These are phyloP conservation scores for Lemur catta DNA, from an alignment of 2,797 vertebrate genomes.

Conservation along the genomic window DNA sequence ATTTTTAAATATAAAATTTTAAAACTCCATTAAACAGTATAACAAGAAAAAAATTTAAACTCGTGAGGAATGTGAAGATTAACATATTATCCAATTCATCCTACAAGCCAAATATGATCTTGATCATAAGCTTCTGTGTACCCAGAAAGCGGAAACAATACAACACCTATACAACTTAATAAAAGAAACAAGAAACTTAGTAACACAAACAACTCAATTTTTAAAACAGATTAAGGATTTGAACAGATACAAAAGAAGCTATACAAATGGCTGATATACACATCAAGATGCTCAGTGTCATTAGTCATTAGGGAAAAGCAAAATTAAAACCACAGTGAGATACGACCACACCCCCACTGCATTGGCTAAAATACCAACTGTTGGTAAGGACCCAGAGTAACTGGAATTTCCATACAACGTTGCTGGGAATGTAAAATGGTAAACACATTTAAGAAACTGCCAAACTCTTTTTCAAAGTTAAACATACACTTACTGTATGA, in stretches of 20 bases:
- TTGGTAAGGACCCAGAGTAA: neutral
- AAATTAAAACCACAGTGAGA: constrained; percentile 21
- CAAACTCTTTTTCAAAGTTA: constrained; percentile 13
- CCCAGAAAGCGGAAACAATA: neutral
- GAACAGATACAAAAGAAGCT: neutral
- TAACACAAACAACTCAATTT: neutral
- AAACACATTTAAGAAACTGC: neutral
- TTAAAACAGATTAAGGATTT: constrained; percentile 7
- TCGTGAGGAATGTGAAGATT: neutral
- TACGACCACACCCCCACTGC: neutral
- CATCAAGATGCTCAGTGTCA: neutral
- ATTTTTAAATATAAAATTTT: neutral
- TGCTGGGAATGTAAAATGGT: neutral
- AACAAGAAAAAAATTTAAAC: neutral
- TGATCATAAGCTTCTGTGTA: neutral
- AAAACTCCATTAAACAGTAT: neutral
- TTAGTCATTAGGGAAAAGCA: neutral
- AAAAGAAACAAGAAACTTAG: neutral
- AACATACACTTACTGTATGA: neutral
- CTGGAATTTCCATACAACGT: neutral
- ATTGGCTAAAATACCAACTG: neutral
- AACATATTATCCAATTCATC: neutral
- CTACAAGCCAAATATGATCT: neutral
- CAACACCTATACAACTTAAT: neutral
- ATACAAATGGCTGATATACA: neutral